phyloP scores from a whole-genome alignment of 2,113 vertebrate species.

The Actinemys pallida region DNA sequence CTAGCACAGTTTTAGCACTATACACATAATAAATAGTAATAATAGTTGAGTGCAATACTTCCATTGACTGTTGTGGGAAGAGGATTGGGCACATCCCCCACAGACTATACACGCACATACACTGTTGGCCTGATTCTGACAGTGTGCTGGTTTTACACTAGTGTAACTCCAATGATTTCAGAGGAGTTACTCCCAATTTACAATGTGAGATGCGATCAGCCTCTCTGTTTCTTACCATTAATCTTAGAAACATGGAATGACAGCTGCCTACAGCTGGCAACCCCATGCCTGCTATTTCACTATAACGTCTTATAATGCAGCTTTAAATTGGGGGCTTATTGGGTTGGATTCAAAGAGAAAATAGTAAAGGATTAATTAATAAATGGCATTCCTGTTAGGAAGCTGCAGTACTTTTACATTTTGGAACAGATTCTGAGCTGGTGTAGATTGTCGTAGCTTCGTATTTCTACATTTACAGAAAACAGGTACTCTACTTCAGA shows the following conservation, averaged over 20 bases:
- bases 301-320: neutral
- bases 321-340: neutral
- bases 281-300: neutral
- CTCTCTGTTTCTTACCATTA: neutral
- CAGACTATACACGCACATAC: neutral
- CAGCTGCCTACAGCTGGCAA: neutral
- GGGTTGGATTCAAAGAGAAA: neutral
- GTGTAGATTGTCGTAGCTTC: constrained; percentile 22
- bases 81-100: accelerated
- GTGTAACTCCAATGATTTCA: neutral
- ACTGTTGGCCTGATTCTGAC: neutral
- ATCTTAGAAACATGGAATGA: neutral
- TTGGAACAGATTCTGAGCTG: constrained; percentile 50
- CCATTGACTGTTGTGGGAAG: neutral
- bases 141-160: accelerated
- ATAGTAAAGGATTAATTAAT: neutral
- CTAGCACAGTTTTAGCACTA: neutral
- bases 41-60: neutral
- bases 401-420: constrained; percentile 47
- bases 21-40: neutral
- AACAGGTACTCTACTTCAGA: neutral
- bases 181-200: neutral
- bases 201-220: neutral
- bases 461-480: constrained; percentile 15
- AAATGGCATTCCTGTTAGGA: constrained; percentile 1